Base-by-base conservation (phyloP, 2,797 vertebrate species). In the Sebastes diploproa region DNA sequence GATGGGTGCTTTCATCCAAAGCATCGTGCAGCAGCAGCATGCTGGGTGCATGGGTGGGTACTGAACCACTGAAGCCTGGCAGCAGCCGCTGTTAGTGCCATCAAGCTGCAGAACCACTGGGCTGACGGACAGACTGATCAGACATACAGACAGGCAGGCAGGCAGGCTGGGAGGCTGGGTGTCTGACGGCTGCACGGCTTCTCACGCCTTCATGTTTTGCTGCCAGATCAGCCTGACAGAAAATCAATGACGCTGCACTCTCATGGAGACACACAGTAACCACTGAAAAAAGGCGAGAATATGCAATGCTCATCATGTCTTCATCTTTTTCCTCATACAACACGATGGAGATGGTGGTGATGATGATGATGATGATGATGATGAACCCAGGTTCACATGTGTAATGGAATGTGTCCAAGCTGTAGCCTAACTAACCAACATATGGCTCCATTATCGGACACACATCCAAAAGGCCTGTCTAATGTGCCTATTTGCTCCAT, bases 221-320 rank as follows among this genome's bases (percentile, higher is more conserved):
- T 86, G 84, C 74, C 88, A 74, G 81, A 93, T 94, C 80, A 84
- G 78, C 83, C 88, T 90, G 93, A 91, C 90, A 92, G 82, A 85
- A 94, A 94, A 94, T 94, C 92, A 90, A 92, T 95, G 91, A 85
- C 60, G 83, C 75, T 88, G 87, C 90, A 90, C 78, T 91, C 88
- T 88, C 23, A 46, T 9, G 36, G 80, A 93, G 82, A 72, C 73
- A 67, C 89, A 32, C 77, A 42, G 74, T 7, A 29, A 36, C 78
- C 69, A 27, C 3, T 11, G 50, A 23, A 78, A 81, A 70, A 58
- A 4, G 13, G 62, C 8, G 4, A 58, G 38, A 61, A 71, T 7
- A 4, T 58, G 65, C 64, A 59, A 9, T 6, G 29, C 32, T 38
- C 22, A 38, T 68, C 81, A 30, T 34, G 79, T 64, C 55, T 74